Percentiles rank a stretch among this genome's conserved stretches.
Evolutionary conservation across 2,888 invertebrate species (phyloP).

Genomic region (Sesia bembeciformis): DNA sequence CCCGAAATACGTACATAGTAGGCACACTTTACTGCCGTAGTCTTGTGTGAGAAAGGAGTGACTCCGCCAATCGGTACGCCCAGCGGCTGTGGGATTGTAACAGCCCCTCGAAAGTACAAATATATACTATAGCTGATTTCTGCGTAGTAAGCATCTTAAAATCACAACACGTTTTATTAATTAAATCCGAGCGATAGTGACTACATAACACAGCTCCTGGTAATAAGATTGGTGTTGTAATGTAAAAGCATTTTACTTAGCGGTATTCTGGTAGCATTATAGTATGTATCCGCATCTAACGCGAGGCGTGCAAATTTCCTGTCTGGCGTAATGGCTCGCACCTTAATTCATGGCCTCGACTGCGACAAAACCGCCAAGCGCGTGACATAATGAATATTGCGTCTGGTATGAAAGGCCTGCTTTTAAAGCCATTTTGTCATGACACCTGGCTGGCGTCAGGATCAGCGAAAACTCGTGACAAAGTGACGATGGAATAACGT

Average conservation of each 20-base stretch:
- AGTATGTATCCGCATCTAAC: conserved; percentile 21
- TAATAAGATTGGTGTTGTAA: not conserved
- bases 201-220: no score
- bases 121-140: no score
- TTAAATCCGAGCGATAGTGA: no score
- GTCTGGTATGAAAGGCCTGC: conserved; percentile 25
- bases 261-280: not conserved
- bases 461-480: not conserved
- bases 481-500: not conserved
- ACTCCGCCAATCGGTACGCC: no score
- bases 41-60: no score
- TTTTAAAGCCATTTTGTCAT: conserved; percentile 22
- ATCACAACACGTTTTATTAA: no score
- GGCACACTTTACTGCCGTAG: no score
- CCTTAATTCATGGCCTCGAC: conserved; percentile 49
- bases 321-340: conserved; percentile 42
- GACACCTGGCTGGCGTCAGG: not conserved
- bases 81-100: no score
- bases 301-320: conserved; percentile 49
- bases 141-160: no score
- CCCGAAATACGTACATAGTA: no score
- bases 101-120: no score
- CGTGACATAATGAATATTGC: conserved; percentile 46
- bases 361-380: conserved; percentile 33
- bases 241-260: conserved; percentile 14